Evolutionary conservation across 2,113 vertebrate genomes (phyloP).

Genomic region (Rostratula benghalensis): DNA sequence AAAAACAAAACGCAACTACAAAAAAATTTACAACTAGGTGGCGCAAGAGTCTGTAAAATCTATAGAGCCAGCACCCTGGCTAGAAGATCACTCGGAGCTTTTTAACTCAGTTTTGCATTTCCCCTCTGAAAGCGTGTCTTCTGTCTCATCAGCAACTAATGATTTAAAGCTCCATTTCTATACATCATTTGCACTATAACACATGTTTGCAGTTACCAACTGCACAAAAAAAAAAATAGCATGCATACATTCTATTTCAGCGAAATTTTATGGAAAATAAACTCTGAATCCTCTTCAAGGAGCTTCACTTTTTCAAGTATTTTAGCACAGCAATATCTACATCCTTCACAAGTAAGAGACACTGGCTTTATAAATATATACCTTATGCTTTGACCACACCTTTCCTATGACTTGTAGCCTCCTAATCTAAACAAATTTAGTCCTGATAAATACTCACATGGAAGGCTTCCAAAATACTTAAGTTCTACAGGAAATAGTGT

Average conservation of each 20-base stretch:
- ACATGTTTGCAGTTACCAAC: not conserved
- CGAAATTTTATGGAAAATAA: not conserved
- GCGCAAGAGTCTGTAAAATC: not conserved
- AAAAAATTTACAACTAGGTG: not conserved
- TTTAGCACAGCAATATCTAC: not conserved
- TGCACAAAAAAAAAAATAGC: not conserved
- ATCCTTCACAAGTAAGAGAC: not conserved
- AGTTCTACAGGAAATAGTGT: not conserved
- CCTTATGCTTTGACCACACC: not conserved
- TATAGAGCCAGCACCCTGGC: not conserved
- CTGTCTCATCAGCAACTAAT: not conserved
- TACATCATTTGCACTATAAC: not conserved
- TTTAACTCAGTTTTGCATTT: not conserved
- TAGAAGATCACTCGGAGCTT: not conserved
- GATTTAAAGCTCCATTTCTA: not conserved
- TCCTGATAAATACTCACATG: not conserved
- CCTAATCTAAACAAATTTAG: not conserved
- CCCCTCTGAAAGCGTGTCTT: not conserved
- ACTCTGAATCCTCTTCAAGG: not conserved
- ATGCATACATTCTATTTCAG: not conserved
- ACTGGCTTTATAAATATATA: not conserved
- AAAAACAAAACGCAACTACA: not conserved
- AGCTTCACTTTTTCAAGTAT: not conserved
- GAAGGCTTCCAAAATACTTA: not conserved
- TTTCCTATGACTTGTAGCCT: not conserved